Evolutionary conservation across 2,888 invertebrate genomes (phyloP).

Genomic region (Fabriciana adippe): DNA sequence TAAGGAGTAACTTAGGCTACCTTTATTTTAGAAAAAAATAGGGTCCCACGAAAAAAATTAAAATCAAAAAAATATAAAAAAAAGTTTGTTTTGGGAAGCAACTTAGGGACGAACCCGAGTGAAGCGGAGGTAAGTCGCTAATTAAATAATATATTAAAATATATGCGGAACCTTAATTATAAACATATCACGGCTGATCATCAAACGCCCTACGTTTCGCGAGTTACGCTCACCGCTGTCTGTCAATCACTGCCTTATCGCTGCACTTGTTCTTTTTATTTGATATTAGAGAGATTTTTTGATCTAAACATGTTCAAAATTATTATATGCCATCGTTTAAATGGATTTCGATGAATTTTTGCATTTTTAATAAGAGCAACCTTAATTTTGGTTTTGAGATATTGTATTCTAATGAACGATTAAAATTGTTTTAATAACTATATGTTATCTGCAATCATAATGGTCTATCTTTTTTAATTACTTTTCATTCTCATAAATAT

Average conservation of each 20-base stretch:
- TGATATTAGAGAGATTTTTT: slow-evolving; percentile 17
- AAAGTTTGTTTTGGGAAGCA: too few relatives aligned
- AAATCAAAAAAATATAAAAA: too few relatives aligned
- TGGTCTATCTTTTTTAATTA: too few relatives aligned
- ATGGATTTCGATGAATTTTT: slow-evolving; percentile 16
- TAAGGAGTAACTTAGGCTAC: too few relatives aligned
- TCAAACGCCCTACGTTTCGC: slow-evolving; percentile 62
- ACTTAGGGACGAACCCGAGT: too few relatives aligned
- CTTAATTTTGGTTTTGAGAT: neutral
- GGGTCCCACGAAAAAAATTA: too few relatives aligned
- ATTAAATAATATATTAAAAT: neutral
- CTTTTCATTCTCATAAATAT: too few relatives aligned
- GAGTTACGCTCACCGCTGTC: slow-evolving; percentile 69
- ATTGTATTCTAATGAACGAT: too few relatives aligned
- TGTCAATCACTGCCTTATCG: slow-evolving; percentile 63
- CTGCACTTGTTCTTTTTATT: slow-evolving; percentile 11
- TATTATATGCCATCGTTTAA: slow-evolving; percentile 7
- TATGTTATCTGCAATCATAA: too few relatives aligned
- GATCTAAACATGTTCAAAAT: slow-evolving; percentile 6
- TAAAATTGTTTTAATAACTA: too few relatives aligned
- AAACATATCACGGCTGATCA: slow-evolving; percentile 25
- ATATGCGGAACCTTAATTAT: slow-evolving; percentile 54
- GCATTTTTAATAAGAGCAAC: neutral
- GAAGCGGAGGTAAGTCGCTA: too few relatives aligned
- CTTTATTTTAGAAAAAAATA: too few relatives aligned